Evolutionary conservation across 2,797 vertebrate species (phyloP), one percentile per base, ranked within the genome.

Genomic region (Gallirallus australis): DNA sequence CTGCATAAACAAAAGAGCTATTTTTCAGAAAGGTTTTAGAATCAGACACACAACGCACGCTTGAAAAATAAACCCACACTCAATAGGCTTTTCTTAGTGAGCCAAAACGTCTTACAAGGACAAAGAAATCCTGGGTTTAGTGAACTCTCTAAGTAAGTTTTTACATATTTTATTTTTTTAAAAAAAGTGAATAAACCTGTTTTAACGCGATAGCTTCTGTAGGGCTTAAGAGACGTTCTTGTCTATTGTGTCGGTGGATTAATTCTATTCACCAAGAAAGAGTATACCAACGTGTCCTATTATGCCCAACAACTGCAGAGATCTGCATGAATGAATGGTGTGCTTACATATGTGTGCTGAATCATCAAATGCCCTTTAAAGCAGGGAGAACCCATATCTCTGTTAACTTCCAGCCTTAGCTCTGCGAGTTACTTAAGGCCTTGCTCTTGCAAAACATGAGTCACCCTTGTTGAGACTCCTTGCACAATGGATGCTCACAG

Each of bases 171-270:
- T 79, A 73, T 75, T 88, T 93, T 84, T 6, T 42, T 18, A 19
- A 0, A 21, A 96, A 94, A 96, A 94, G 90, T 75, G 68, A 93
- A 92, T 95, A 93, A 96, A 95, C 93, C 90, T 96, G 96, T 96
- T 97, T 95, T 93, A 96, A 96, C 47, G 39, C 90, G 95, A 97
- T 94, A 87, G 86, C 78, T 96, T 96, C 93, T 40, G 5, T 27
- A 56, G 47, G 79, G 86, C 90, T 96, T 89, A 94, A 70, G 76
- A 96, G 78, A 89, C 80, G 64, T 94, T 89, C 72, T 75, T 52
- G 86, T 6, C 78, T 78, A 96, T 95, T 96, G 95, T 96, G 92
- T 17, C 0, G 2, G 72, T 0, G 35, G 93, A 97, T 96, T 97
- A 95, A 81, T 89, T 92, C 90, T 81, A 86, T 95, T 95, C 94